These are phyloP conservation scores for Siniperca knerii DNA, from an alignment of 2,113 vertebrate species.

Conservation along the genomic window DNA sequence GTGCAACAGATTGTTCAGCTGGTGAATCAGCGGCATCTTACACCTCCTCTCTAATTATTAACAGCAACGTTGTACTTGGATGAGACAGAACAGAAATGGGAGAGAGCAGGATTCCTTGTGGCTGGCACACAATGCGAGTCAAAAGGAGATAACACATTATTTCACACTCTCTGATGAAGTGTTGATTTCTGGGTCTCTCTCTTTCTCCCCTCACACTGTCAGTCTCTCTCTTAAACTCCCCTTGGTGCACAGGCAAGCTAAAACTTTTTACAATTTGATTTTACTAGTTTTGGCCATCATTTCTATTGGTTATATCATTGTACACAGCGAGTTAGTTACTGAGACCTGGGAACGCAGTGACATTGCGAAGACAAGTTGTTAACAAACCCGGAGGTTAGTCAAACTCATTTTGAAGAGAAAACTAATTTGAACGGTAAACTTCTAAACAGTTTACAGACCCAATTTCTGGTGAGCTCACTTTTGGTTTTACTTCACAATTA, in stretches of 20 bases:
- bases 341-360: neutral
- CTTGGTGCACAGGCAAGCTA: neutral
- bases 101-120: slow-evolving; percentile 28
- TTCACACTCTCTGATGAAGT: slow-evolving; percentile 7
- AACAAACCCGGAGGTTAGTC: neutral
- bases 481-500: neutral
- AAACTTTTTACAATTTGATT: neutral
- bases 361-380: neutral
- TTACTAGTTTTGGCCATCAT: neutral
- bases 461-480: too few relatives aligned
- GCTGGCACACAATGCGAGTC: slow-evolving; percentile 19
- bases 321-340: too few relatives aligned
- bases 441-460: too few relatives aligned
- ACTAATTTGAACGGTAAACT: neutral
- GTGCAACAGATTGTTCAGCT: slow-evolving; percentile 69
- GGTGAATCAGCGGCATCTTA: slow-evolving; percentile 43
- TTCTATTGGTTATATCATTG: neutral
- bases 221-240: neutral
- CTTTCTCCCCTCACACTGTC: neutral
- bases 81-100: slow-evolving; percentile 34
- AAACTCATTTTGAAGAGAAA: neutral
- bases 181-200: slow-evolving; percentile 7
- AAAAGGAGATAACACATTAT: slow-evolving; percentile 12
- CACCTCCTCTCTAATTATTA: slow-evolving; percentile 63
- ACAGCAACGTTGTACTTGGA: slow-evolving; percentile 39